Evolutionary conservation across 1,140 invertebrate species (phyloP), one percentile per base, ranked within the genome.

Genomic region (Philotrypesis tridentata): DNA sequence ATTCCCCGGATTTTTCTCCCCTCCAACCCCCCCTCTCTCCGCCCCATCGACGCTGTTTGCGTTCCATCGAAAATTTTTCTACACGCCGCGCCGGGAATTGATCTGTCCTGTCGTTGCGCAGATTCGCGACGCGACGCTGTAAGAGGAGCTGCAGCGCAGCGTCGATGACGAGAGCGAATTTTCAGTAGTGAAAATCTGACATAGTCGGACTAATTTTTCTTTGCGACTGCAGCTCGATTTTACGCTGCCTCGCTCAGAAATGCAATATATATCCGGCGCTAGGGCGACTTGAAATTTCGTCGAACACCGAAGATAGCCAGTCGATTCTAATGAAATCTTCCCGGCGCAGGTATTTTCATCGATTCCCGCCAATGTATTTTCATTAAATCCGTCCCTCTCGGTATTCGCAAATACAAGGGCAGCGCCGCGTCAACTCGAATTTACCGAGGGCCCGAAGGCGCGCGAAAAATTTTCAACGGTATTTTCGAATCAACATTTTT

Each of bases 401-500:
- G n/a, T n/a, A 55, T 5, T 55, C 43, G 4, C 43, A 11, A 65
- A 65, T 65, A 65, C 61, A 29, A 65, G 17, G 23, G 61, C 61
- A 17, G n/a, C 48, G 23, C 40, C n/a, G 33, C 3, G 37, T 77
- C 11, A 65, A 65, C 33, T 40, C 25, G n/a, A 79, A 70, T 79
- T 31, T 33, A 55, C 25, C 61, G 61, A 27, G 43, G 43, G 27
- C 23, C n/a, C 11, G 68, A 5, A 29, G 23, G 4, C 29, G 33
- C 21, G n/a, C 8, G 33, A 68, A 79, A 70, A 68, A 70, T 79
- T 70, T 55, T 70, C 40, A 8, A n/a, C 0, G 27, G 43, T 68
- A 79, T 79, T 70, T 79, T 6, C 6, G 0, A 33, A 37, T 79
- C 37, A 60, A 70, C 23, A 55, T 79, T 79, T 79, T 79, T 4